Evolutionary conservation across 2,888 invertebrate genomes (phyloP).

Genomic region (Heteropelma amictum): DNA sequence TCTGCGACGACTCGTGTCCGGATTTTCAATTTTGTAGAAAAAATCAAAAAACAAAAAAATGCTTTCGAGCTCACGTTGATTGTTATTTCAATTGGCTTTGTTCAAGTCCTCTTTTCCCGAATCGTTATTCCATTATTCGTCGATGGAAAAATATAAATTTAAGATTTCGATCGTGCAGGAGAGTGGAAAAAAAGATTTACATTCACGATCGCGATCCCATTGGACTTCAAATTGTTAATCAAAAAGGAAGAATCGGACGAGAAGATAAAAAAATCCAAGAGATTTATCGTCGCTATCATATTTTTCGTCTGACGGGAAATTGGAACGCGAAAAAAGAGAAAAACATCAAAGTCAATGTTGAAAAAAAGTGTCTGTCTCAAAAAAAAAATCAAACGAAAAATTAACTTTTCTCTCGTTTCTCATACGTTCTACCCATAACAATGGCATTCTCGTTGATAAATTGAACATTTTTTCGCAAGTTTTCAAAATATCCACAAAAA

Average conservation of each 20-base stretch:
- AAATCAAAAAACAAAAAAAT: neutral
- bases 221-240: neutral
- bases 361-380: neutral
- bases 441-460: no score
- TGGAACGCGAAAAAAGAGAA: neutral
- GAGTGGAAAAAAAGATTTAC: no score
- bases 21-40: neutral
- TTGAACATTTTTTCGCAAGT: neutral
- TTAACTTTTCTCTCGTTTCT: no score
- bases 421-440: no score
- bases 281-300: no score
- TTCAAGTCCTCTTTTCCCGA: neutral
- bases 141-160: neutral
- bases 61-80: neutral
- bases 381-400: no score
- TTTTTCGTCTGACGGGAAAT: no score
- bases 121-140: neutral
- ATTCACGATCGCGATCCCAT: neutral
- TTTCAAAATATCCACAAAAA: no score
- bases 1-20: no score
- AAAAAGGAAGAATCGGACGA: neutral
- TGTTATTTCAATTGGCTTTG: neutral
- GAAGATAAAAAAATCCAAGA: neutral
- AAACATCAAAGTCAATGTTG: no score
- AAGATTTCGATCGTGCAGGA: neutral